Base-by-base conservation (phyloP, 1,140 invertebrate genomes). In the Bombyx mandarina region DNA sequence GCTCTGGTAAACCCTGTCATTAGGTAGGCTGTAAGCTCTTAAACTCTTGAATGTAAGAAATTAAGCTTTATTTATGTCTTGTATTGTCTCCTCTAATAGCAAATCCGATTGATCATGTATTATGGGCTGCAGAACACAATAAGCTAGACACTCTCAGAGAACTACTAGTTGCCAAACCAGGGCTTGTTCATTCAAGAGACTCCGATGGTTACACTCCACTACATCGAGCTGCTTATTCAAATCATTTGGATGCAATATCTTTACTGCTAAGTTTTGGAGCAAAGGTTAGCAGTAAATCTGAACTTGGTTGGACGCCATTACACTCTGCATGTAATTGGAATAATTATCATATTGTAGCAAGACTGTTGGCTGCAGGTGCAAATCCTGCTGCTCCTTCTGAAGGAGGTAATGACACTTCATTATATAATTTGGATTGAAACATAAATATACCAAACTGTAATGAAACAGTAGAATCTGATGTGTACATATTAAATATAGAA, bases 301-400 rank as follows among this genome's bases (percentile, higher is more conserved):
- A 92, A 48, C 92, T 98, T 72, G 92, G 92, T 3, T 99, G 98
- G 98, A 94, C 95, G 60, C 96, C 97, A 0, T 79, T 99, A 50
- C 98, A 99, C 88, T 97, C 95, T 9, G 94, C 94, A 45, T 94
- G 94, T 71, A 93, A 94, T 68, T 99, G 98, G 98, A 97, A 96
- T 75, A 93, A 95, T 75, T 90, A 92, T 12, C 88, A 93, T 56
- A 93, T 93, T 73, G 95, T 92, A 12, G 89, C 90, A 48, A 67
- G 93, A 47, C 84, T 99, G 43, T 73, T 99, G 18, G 91, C 93
- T 55, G 91, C 93, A 72, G 97, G 96, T n/a, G 95, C 96, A 2
- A 91, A 98, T 85, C 89, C 98, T 0, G 97, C 97, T 89, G 94
- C 95, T 9, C 82, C 89, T 60, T 96, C 96, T 49, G 92, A 96